Percentiles rank a stretch among this genome's conserved stretches.
phyloP scores from a whole-genome alignment of 2,113 vertebrate genomes.

The Sapayoa aenigma region DNA sequence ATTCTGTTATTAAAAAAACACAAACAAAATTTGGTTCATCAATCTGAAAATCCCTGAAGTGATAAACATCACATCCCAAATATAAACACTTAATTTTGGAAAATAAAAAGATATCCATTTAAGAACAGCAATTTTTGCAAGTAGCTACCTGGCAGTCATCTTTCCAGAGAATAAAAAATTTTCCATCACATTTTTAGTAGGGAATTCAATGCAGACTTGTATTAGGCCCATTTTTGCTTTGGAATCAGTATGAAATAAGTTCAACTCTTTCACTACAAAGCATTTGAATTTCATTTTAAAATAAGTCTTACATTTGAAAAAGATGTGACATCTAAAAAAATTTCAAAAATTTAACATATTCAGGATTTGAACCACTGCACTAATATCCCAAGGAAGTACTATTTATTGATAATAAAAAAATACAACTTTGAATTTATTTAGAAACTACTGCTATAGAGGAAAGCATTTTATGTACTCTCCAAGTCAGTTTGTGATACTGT shows the following conservation, averaged over 20 bases:
- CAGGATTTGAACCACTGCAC: neutral
- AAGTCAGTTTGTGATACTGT: neutral
- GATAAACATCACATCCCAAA: neutral
- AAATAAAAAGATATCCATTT: neutral
- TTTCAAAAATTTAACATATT: constrained; percentile 26
- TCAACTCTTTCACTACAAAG: neutral
- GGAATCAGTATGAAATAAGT: neutral
- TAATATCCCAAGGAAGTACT: neutral
- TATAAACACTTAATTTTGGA: neutral
- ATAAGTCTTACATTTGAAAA: neutral
- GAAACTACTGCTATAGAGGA: neutral
- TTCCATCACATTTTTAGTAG: neutral
- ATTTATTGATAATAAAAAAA: neutral
- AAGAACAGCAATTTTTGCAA: neutral
- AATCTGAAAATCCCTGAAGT: neutral
- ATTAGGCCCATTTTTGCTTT: neutral
- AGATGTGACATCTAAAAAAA: constrained; percentile 7
- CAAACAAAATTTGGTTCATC: neutral
- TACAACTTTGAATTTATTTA: neutral
- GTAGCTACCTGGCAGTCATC: neutral
- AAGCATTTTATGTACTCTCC: constrained; percentile 1
- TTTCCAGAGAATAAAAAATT: neutral
- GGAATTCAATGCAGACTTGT: neutral
- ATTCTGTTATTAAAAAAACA: neutral
- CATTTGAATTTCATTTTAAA: neutral